Conservation (phyloP, 2,113 vertebrate genomes). For the Numida meleagris region DNA sequence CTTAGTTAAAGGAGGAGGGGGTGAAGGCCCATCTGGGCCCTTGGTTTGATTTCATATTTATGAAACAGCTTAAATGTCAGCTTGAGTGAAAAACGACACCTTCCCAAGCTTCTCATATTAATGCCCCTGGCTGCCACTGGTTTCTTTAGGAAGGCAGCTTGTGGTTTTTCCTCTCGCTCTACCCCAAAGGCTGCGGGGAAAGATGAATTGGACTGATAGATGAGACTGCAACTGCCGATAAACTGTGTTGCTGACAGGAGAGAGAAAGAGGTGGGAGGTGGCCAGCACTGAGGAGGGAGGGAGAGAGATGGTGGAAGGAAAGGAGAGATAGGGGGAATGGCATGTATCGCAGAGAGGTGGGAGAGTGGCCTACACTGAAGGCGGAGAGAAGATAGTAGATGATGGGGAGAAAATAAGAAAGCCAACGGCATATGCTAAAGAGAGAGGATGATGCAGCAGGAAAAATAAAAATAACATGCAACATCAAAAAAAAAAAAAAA, state of each 20-base stretch:
- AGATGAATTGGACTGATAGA: conserved; percentile 73
- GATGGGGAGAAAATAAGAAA: background rate
- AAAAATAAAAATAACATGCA: background rate
- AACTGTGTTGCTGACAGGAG: conserved; percentile 58
- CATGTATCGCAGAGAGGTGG: background rate
- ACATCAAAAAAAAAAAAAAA: background rate
- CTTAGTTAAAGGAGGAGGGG: conserved; percentile 61
- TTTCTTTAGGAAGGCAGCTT: conserved; percentile 67
- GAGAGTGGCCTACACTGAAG: background rate
- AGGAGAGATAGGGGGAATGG: background rate
- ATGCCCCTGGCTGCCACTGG: conserved; percentile 67
- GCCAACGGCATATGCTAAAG: background rate
- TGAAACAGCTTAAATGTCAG: conserved; percentile 84
- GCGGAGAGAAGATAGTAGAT: background rate
- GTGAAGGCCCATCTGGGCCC: conserved; percentile 78
- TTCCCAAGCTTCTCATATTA: conserved; percentile 74
- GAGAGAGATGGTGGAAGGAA: background rate
- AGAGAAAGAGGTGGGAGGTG: background rate
- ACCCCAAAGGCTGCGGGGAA: conserved; percentile 50
- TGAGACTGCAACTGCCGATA: conserved; percentile 67
- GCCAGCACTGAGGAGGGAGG: background rate
- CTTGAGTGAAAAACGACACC: conserved; percentile 83
- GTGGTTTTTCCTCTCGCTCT: conserved; percentile 56
- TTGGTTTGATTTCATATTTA: conserved; percentile 83
- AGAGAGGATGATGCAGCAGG: background rate